These are phyloP conservation scores for Leptothorax acervorum DNA, from an alignment of 2,888 invertebrate species.

Conservation along the genomic window DNA sequence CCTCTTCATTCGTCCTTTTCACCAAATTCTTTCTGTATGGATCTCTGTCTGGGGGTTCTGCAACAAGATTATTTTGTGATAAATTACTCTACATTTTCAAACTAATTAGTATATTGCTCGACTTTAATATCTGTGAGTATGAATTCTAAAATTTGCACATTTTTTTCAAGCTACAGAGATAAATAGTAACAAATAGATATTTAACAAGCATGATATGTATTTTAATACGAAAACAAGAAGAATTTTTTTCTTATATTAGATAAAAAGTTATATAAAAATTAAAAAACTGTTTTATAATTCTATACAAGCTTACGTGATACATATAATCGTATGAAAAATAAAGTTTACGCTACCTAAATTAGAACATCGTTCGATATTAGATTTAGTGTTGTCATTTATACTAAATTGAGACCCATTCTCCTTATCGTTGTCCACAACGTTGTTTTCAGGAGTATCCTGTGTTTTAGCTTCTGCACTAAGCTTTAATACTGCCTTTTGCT, in stretches of 20 bases:
- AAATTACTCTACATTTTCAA: neutral
- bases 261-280: neutral
- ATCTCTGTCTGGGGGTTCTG: neutral
- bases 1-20: slow-evolving; percentile 25
- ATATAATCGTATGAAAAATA: neutral
- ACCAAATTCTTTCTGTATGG: neutral
- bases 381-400: slow-evolving; percentile 33
- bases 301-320: neutral
- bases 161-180: neutral
- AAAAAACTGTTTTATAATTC: neutral
- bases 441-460: neutral
- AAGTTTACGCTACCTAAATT: slow-evolving; percentile 19
- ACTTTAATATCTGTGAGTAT: neutral
- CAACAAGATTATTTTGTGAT: neutral
- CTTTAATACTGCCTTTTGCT: slow-evolving; percentile 18
- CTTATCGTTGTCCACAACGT: slow-evolving; percentile 62
- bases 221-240: neutral
- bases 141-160: neutral
- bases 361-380: neutral
- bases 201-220: neutral
- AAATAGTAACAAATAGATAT: neutral
- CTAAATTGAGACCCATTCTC: slow-evolving; percentile 57
- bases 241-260: neutral
- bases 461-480: neutral
- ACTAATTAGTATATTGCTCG: neutral